Evolutionary conservation across 2,797 vertebrate genomes (phyloP).

Genomic region (Taeniopygia guttata): DNA sequence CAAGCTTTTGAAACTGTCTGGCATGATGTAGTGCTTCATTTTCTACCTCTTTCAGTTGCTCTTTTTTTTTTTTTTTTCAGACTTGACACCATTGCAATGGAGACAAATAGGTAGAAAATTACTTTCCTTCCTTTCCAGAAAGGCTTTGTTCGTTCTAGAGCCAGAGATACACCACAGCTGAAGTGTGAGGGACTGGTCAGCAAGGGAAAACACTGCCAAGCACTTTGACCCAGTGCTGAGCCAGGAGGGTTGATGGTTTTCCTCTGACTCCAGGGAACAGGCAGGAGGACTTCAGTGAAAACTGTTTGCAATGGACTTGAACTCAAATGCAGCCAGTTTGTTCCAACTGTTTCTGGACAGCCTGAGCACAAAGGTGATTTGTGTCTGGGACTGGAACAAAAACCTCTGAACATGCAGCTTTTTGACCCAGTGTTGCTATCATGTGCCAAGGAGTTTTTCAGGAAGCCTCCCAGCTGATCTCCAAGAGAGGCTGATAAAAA

Average conservation of each 20-base stretch:
- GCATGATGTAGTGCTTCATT: conserved; percentile 15
- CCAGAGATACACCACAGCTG: not conserved
- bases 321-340: not conserved
- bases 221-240: not conserved
- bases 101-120: not conserved
- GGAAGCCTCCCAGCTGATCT: not conserved
- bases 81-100: not conserved
- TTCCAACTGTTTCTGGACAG: not conserved
- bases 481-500: not conserved
- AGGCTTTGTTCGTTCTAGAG: not conserved
- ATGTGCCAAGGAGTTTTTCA: not conserved
- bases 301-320: not conserved
- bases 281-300: not conserved
- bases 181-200: not conserved
- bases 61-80: not conserved
- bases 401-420: not conserved
- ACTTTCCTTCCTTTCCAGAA: not conserved
- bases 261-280: not conserved
- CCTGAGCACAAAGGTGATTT: not conserved
- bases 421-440: not conserved
- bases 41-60: not conserved
- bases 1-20: not conserved
- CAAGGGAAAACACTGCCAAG: not conserved
- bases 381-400: not conserved
- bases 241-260: not conserved